Conservation (phyloP, 2,113 vertebrate genomes). For the Oenanthe melanoleuca region DNA sequence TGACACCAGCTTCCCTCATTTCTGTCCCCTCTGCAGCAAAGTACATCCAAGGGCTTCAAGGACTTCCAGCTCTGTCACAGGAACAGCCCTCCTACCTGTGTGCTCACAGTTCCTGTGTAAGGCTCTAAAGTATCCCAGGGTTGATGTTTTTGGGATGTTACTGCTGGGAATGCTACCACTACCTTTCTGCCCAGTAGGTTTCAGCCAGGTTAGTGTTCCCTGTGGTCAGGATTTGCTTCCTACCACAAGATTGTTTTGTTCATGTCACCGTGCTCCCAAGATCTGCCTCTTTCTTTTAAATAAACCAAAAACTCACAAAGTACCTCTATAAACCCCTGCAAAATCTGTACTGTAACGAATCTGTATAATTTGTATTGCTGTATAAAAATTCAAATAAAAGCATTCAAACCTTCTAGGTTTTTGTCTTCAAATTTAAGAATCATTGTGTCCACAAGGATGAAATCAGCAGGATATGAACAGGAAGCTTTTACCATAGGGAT, state of each 20-base stretch:
- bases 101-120: not conserved
- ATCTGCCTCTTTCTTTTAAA: slow-evolving; percentile 39
- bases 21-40: not conserved
- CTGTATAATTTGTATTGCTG: slow-evolving; percentile 54
- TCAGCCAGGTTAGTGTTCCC: not conserved
- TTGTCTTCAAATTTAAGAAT: not conserved
- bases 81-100: not conserved
- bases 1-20: not conserved
- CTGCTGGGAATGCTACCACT: not conserved
- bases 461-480: not conserved
- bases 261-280: not conserved
- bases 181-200: not conserved
- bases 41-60: not conserved
- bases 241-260: not conserved
- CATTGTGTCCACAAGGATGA: not conserved
- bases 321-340: slow-evolving; percentile 53
- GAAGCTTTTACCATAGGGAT: not conserved
- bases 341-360: slow-evolving; percentile 44
- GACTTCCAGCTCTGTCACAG: not conserved
- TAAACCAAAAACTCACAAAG: slow-evolving; percentile 52
- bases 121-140: not conserved
- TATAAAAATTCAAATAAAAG: slow-evolving; percentile 48
- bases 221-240: not conserved
- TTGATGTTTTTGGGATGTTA: not conserved
- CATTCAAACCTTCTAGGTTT: not conserved